Conservation (phyloP, 2,113 vertebrate genomes). For the Epinephelus cyanopodus region DNA sequence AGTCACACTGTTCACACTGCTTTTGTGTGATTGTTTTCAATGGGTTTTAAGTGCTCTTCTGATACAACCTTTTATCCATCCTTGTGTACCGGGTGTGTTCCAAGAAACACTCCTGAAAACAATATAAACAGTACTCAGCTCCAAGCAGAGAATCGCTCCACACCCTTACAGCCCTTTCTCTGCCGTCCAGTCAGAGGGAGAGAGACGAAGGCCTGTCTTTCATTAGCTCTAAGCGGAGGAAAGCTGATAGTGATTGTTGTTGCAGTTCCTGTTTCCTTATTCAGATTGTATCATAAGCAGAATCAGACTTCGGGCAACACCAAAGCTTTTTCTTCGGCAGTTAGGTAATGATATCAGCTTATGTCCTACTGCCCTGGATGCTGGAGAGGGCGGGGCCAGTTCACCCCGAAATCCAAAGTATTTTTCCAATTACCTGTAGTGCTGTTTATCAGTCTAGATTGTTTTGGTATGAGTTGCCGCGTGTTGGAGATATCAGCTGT, state of each 20-base stretch:
- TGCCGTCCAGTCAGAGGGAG: neutral
- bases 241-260: neutral
- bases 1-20: neutral
- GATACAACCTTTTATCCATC: neutral
- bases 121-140: neutral
- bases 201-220: neutral
- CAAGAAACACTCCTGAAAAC: neutral
- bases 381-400: too few relatives aligned
- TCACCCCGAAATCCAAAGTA: too few relatives aligned
- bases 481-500: too few relatives aligned
- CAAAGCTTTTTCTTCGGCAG: neutral
- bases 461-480: too few relatives aligned
- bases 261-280: neutral
- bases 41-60: neutral
- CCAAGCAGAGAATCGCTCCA: neutral
- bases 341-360: neutral
- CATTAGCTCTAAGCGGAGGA: neutral
- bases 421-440: too few relatives aligned
- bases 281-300: slow-evolving; percentile 5
- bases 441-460: too few relatives aligned
- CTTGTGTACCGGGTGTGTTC: too few relatives aligned
- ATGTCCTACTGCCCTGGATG: neutral
- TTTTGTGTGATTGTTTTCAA: neutral
- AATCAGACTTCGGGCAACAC: neutral
- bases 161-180: slow-evolving; percentile 2